Conservation (phyloP, 2,113 vertebrate species). For the Ahaetulla prasina region DNA sequence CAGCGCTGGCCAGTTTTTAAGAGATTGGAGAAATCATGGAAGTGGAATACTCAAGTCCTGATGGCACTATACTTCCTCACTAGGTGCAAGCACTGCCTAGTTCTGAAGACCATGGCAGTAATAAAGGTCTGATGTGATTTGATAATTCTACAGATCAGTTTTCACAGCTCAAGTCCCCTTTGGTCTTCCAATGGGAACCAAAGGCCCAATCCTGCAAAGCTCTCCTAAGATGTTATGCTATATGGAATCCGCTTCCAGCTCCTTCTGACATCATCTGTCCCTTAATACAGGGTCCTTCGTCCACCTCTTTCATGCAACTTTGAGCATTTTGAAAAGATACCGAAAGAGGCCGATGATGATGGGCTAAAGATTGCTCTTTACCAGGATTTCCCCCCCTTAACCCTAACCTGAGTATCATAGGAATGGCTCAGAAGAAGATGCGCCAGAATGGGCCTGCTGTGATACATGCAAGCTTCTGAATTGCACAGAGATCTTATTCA, state of each 20-base stretch:
- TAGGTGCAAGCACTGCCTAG: background rate
- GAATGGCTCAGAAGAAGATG: background rate
- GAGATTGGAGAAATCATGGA: background rate
- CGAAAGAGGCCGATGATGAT: background rate
- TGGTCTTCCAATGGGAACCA: background rate
- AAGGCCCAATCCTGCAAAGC: background rate
- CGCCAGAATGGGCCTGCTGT: background rate
- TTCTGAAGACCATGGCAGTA: background rate
- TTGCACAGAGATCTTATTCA: background rate
- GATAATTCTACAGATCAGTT: background rate
- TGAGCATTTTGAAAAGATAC: background rate
- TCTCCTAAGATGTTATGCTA: background rate
- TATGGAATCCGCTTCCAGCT: background rate
- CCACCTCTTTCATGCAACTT: background rate
- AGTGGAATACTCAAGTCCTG: background rate
- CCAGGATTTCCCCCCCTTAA: background rate
- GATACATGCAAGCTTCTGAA: background rate
- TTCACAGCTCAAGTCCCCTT: background rate
- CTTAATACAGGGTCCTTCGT: accelerated
- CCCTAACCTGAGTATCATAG: background rate
- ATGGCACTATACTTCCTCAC: background rate
- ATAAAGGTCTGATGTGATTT: background rate
- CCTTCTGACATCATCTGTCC: background rate
- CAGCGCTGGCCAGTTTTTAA: background rate
- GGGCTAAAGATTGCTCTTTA: background rate